phyloP scores from a whole-genome alignment of 1,140 invertebrate genomes.

The Colletes latitarsis region DNA sequence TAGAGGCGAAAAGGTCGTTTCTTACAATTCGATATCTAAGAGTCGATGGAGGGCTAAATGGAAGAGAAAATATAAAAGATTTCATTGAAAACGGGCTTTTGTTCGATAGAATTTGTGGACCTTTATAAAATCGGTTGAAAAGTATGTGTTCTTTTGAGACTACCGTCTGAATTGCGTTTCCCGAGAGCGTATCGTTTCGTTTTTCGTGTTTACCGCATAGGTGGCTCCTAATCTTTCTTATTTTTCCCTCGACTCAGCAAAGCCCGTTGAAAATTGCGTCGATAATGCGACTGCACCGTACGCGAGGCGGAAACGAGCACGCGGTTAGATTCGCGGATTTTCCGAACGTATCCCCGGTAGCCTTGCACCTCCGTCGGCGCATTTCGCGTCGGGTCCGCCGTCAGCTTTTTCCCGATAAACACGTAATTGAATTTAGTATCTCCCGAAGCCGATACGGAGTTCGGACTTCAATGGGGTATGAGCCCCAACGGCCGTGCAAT shows the following conservation, averaged over 20 bases:
- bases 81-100: too few species aligned
- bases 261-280: slow-evolving; percentile 28
- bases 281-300: slow-evolving; percentile 25
- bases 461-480: slow-evolving; percentile 17
- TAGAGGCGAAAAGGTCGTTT: too few species aligned
- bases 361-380: background rate
- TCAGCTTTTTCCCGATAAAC: slow-evolving; percentile 42
- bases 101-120: too few species aligned
- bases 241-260: slow-evolving; percentile 25
- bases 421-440: slow-evolving; percentile 60
- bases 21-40: too few species aligned
- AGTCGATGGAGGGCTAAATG: too few species aligned
- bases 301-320: slow-evolving; percentile 4
- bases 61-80: too few species aligned
- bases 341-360: background rate
- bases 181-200: too few species aligned
- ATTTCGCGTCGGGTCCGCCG: background rate
- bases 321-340: slow-evolving; percentile 18
- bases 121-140: too few species aligned
- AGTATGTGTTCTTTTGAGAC: too few species aligned
- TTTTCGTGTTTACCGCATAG: too few species aligned
- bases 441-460: slow-evolving; percentile 11
- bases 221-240: background rate
- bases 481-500: slow-evolving; percentile 31
- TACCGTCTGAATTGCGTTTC: too few species aligned